phyloP scores from a whole-genome alignment of 2,113 vertebrate genomes.

The Gopherus flavomarginatus region DNA sequence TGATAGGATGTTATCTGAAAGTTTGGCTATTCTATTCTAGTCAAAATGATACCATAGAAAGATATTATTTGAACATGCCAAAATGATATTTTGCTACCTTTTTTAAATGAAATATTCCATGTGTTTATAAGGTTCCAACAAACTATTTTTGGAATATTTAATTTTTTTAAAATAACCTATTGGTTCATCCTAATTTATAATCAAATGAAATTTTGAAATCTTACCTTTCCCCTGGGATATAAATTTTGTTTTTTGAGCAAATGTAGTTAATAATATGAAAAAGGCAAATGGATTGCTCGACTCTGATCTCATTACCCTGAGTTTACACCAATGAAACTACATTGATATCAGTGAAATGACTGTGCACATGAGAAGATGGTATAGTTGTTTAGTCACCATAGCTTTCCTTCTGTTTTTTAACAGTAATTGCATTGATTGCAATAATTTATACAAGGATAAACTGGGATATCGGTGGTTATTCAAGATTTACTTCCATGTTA shows the following conservation, averaged over 20 bases:
- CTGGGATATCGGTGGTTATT: not conserved
- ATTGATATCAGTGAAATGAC: not conserved
- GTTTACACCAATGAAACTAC: not conserved
- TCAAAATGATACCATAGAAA: not conserved
- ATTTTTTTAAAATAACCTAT: not conserved
- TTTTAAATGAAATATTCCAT: not conserved
- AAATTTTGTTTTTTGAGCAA: not conserved
- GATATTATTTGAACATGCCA: not conserved
- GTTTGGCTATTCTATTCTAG: not conserved
- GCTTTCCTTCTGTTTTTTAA: not conserved
- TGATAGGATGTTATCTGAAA: not conserved
- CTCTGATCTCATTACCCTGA: not conserved
- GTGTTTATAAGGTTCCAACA: not conserved
- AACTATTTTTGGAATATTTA: not conserved
- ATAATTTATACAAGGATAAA: not conserved
- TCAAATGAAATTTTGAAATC: not conserved
- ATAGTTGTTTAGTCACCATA: not conserved
- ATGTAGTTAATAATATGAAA: not conserved
- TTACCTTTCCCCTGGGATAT: not conserved
- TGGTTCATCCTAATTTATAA: not conserved
- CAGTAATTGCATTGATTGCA: too few species aligned
- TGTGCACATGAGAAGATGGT: not conserved
- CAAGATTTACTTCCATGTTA: not conserved
- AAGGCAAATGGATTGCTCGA: not conserved
- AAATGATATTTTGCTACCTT: not conserved